Percentiles rank a stretch among this genome's conserved stretches.
These are phyloP conservation scores for Strigamia crassipes DNA, from an alignment of 2,888 invertebrate species.

Conservation along the genomic window DNA sequence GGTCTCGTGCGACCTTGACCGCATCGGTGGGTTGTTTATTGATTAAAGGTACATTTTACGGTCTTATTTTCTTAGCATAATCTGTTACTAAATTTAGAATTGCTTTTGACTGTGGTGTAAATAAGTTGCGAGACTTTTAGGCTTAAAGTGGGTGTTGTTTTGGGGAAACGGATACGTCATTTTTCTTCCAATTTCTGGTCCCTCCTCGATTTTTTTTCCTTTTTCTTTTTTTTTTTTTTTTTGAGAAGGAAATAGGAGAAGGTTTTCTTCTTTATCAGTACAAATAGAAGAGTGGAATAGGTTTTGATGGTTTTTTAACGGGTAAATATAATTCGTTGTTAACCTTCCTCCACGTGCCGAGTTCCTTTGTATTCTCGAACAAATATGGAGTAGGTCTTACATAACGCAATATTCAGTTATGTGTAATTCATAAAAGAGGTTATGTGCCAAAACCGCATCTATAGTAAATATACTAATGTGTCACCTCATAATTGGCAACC, in stretches of 20 bases:
- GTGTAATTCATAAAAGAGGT: constrained; percentile 42
- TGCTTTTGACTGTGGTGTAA: neutral
- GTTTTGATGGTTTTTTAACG: neutral
- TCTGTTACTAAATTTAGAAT: constrained; percentile 13
- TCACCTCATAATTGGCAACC: constrained; percentile 29
- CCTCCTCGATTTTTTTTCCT: neutral
- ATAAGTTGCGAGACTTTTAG: neutral
- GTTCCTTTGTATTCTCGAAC: constrained; percentile 35
- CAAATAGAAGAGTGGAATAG: neutral
- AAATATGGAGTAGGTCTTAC: constrained; percentile 40
- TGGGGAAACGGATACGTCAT: neutral
- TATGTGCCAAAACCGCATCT: constrained; percentile 37
- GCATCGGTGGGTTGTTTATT: constrained; percentile 42
- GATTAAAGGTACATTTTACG: constrained; percentile 40
- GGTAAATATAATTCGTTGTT: neutral
- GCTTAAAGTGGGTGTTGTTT: neutral
- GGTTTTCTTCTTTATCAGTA: neutral
- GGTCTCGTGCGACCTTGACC: constrained; percentile 40
- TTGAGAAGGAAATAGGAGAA: neutral
- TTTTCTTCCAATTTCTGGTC: neutral
- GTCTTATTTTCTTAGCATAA: constrained; percentile 35
- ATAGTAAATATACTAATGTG: constrained; percentile 40
- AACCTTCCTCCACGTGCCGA: constrained; percentile 28
- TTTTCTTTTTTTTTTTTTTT: neutral
- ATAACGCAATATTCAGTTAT: constrained; percentile 42